These are phyloP conservation scores for Formica selysi DNA, from an alignment of 1,140 invertebrate genomes.

Conservation along the genomic window DNA sequence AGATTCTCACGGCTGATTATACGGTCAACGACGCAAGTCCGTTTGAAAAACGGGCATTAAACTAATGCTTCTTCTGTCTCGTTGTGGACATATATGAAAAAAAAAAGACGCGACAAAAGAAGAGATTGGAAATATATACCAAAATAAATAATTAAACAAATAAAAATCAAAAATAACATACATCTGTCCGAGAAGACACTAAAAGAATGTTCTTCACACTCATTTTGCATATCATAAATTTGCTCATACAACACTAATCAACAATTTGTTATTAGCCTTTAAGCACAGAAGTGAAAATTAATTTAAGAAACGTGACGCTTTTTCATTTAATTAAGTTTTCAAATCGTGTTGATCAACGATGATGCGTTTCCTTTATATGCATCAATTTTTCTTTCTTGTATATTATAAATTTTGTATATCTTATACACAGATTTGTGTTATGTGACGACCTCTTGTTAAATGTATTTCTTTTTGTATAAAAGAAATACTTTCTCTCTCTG, in stretches of 20 bases:
- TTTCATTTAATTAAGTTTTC: slow-evolving; percentile 26
- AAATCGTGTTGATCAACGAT: slow-evolving; percentile 13
- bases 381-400: background rate
- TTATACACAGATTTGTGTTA: background rate
- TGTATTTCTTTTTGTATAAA: background rate
- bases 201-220: slow-evolving; percentile 41
- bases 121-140: background rate
- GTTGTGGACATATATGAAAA: background rate
- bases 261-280: slow-evolving; percentile 40
- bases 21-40: background rate
- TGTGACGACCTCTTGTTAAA: background rate
- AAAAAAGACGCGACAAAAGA: background rate
- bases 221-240: slow-evolving; percentile 56
- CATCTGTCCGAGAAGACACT: slow-evolving; percentile 53
- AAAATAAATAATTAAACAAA: slow-evolving; percentile 16
- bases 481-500: background rate
- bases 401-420: background rate
- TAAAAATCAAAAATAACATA: slow-evolving; percentile 42
- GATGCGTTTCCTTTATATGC: slow-evolving; percentile 4
- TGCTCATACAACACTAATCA: slow-evolving; percentile 31
- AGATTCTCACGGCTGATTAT: background rate
- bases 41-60: slow-evolving; percentile 42
- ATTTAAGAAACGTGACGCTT: slow-evolving; percentile 3
- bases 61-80: slow-evolving; percentile 17
- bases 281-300: background rate